Evolutionary conservation across 2,797 vertebrate species (phyloP).

Genomic region (Rhabdomys pumilio): DNA sequence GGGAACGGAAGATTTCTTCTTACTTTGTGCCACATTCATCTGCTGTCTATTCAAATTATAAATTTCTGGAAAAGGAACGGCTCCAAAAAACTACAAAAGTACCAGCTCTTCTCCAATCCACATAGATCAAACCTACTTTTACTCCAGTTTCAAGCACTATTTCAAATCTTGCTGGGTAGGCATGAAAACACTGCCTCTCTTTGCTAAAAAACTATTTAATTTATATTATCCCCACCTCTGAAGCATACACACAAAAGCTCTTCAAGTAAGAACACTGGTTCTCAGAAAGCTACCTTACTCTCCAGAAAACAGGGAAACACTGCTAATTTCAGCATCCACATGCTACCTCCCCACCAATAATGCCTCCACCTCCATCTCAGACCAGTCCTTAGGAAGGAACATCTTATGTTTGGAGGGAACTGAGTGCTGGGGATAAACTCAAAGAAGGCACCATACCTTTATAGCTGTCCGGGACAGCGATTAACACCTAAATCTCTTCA

Average conservation of each 20-base stretch:
- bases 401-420: constrained; percentile 16
- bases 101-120: constrained; percentile 55
- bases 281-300: not conserved
- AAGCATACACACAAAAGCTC: constrained; percentile 46
- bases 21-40: not conserved
- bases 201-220: not conserved
- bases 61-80: constrained; percentile 19
- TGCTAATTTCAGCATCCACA: constrained; percentile 29
- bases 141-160: not conserved
- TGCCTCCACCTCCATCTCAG: constrained; percentile 33
- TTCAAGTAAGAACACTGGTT: constrained; percentile 43
- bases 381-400: not conserved
- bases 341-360: constrained; percentile 43
- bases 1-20: not conserved
- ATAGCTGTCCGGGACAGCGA: not conserved
- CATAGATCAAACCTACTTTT: constrained; percentile 17
- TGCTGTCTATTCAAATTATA: not conserved
- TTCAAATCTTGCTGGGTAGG: constrained; percentile 8
- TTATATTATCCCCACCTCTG: not conserved
- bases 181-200: not conserved
- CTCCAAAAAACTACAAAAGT: constrained; percentile 41
- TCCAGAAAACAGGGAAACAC: not conserved
- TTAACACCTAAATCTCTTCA: constrained; percentile 42
- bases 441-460: not conserved
- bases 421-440: not conserved